Evolutionary conservation across 2,888 invertebrate species (phyloP), one percentile per base, ranked within the genome.

Genomic region (Reticulitermes lucifugus): DNA sequence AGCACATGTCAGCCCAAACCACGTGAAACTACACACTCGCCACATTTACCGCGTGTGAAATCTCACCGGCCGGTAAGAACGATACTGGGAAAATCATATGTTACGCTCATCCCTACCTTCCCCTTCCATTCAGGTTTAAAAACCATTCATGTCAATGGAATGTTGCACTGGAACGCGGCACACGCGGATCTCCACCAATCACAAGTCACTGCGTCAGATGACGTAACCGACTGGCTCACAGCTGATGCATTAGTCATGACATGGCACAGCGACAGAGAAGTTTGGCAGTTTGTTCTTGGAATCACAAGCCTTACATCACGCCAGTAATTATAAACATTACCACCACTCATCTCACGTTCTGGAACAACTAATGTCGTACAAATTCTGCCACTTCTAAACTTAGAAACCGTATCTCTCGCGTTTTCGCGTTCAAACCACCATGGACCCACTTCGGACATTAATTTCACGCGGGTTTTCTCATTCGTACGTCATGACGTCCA

Each of bases 211-310:
- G 46, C 77, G 77, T 77, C 77, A 77, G 22, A 46, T 77, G 43
- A 77, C 77, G 77, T 77, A 35, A 10, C 5, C 46, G 46, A 77
- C 46, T 77, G 46, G 77, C 77, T 77, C 77, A 77, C 77, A 77
- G 77, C 77, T 77, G 77, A 77, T 77, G 77, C 46, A 46, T 77
- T 77, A 77, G 77, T 77, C 77, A 77, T 46, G 51, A n/a, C 77
- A 41, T 3, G 77, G 25, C 65, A 10, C 4, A 65, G 65, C 25
- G 65, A 65, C 14, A 65, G 65, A 9, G 29, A 71, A 75, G 77
- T 77, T 46, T 77, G 46, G 77, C 77, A 25, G 41, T 41, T 73
- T 18, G 29, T 77, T 77, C 77, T 77, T 22, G 77, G 77, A 77
- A 77, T n/a, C 77, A 10, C 77, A 12, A n/a, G 9, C 12, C 77